Evolutionary conservation across 2,113 vertebrate genomes (phyloP).

Genomic region (Spea bombifrons): DNA sequence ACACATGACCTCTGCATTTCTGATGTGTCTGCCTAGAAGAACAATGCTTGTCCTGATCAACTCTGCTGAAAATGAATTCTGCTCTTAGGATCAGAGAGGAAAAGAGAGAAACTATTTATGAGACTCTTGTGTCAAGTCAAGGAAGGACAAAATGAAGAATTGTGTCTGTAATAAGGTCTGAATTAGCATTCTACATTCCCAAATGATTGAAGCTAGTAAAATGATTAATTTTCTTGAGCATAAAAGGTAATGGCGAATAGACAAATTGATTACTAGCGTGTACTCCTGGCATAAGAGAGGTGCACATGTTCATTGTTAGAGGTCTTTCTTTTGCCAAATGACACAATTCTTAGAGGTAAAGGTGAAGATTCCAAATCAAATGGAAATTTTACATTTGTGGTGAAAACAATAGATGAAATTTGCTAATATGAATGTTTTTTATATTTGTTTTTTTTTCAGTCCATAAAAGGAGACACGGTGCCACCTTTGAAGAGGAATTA

Average conservation of each 20-base stretch:
- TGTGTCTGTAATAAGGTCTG: constrained; percentile 49
- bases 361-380: not conserved
- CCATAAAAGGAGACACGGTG: too few relatives aligned
- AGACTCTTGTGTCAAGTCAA: constrained; percentile 44
- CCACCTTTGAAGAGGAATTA: too few relatives aligned
- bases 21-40: constrained; percentile 12
- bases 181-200: constrained; percentile 49
- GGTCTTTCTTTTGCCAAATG: constrained; percentile 19
- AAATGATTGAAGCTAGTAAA: constrained; percentile 49
- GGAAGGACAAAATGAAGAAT: constrained; percentile 49
- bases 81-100: constrained; percentile 42
- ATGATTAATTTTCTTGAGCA: constrained; percentile 48
- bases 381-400: not conserved
- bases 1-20: constrained; percentile 14
- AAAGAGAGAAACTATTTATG: constrained; percentile 48
- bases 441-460: too few relatives aligned
- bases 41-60: constrained; percentile 31
- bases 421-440: too few relatives aligned
- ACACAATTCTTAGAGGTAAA: constrained; percentile 8
- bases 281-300: constrained; percentile 44
- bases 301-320: constrained; percentile 34
- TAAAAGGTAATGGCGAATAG: constrained; percentile 49
- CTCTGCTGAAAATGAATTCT: constrained; percentile 38
- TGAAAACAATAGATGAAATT: too few relatives aligned
- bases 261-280: constrained; percentile 47